phyloP scores from a whole-genome alignment of 2,797 vertebrate genomes.

The Xenops minutus region DNA sequence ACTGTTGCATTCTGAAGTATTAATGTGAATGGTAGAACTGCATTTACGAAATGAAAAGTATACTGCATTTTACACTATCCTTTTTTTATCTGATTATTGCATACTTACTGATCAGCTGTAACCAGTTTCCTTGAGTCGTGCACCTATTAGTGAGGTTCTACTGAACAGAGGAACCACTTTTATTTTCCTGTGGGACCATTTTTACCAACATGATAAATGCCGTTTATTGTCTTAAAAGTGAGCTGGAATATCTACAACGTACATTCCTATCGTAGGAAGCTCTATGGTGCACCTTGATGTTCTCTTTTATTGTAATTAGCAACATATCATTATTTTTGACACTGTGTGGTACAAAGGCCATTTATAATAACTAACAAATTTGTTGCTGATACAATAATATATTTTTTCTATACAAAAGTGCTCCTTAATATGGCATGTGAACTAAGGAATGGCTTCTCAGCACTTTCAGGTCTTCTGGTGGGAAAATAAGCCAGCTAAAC shows the following conservation, averaged over 20 bases:
- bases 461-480: constrained; percentile 51
- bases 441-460: constrained; percentile 21
- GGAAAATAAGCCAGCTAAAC: constrained; percentile 17
- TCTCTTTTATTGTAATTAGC: constrained; percentile 67
- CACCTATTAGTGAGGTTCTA: constrained; percentile 40
- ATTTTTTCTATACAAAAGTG: constrained; percentile 61
- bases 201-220: constrained; percentile 48
- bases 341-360: constrained; percentile 49
- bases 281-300: constrained; percentile 51
- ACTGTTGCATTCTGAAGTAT: not conserved
- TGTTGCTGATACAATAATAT: constrained; percentile 48
- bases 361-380: constrained; percentile 50
- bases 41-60: not conserved
- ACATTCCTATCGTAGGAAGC: constrained; percentile 64
- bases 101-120: not conserved
- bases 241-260: constrained; percentile 56
- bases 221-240: constrained; percentile 65
- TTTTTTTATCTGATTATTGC: not conserved
- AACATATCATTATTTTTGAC: constrained; percentile 65
- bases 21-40: not conserved
- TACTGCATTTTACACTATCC: not conserved
- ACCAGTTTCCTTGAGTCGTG: not conserved
- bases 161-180: constrained; percentile 13
- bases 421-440: constrained; percentile 45
- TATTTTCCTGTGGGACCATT: constrained; percentile 54